A percentile compares a stretch with the other conserved stretches of the same genome.
Evolutionary conservation across 2,888 invertebrate species (phyloP).

Genomic region (Agrochola macilenta): DNA sequence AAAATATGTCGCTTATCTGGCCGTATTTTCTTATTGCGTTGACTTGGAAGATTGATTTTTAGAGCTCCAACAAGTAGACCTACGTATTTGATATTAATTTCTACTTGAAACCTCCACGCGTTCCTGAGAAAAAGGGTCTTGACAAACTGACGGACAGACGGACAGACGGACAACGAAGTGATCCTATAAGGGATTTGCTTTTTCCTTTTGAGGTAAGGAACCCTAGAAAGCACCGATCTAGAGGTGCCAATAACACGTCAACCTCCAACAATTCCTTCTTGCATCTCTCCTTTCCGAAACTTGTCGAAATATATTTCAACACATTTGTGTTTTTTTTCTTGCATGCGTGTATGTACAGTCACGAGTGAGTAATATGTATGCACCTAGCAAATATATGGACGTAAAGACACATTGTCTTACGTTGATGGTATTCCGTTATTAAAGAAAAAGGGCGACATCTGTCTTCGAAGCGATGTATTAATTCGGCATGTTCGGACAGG

Average conservation of each 20-base stretch:
- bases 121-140: background rate
- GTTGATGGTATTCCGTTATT: constrained; percentile 70
- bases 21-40: too few relatives aligned
- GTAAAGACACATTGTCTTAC: constrained; percentile 61
- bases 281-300: background rate
- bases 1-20: too few relatives aligned
- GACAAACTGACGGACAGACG: background rate
- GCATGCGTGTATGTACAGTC: background rate
- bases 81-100: background rate
- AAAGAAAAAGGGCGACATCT: constrained; percentile 75
- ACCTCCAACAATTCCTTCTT: background rate
- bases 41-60: too few relatives aligned
- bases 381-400: background rate
- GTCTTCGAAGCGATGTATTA: constrained; percentile 48
- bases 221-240: background rate
- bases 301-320: background rate
- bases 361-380: background rate
- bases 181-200: background rate
- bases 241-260: background rate
- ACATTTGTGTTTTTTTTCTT: constrained; percentile 1
- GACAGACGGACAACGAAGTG: background rate
- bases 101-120: background rate
- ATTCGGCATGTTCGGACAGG: constrained; percentile 20
- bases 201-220: background rate
- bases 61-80: background rate